Evolutionary conservation across 2,888 invertebrate species (phyloP).

Genomic region (Erebia ligea): DNA sequence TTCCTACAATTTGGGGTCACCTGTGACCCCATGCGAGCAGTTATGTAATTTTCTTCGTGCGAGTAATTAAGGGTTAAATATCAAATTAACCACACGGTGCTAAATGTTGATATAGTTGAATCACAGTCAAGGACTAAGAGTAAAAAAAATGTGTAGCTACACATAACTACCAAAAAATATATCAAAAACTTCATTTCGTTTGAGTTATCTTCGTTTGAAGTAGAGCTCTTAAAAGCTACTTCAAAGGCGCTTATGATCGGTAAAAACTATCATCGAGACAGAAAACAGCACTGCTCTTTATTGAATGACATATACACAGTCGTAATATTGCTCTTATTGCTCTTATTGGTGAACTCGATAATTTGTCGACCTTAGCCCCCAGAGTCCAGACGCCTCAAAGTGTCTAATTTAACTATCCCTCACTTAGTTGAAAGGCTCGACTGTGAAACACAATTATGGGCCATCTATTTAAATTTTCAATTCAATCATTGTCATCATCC

Average conservation of each 20-base stretch:
- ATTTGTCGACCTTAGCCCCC: not conserved
- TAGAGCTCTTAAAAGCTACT: no score
- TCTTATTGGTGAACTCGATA: not conserved
- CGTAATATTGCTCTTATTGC: not conserved
- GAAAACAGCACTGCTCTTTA: no score
- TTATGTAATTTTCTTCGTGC: no score
- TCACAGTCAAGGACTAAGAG: no score
- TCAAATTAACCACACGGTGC: no score
- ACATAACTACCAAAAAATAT: not conserved
- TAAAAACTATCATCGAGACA: not conserved
- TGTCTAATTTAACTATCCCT: not conserved
- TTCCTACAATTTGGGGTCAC: no score
- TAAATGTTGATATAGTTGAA: no score
- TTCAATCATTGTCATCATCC: not conserved
- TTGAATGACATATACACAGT: not conserved
- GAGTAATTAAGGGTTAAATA: no score
- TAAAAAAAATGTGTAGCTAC: not conserved
- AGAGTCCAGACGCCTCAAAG: not conserved
- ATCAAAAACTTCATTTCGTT: no score
- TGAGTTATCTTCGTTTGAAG: no score
- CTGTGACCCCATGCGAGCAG: no score
- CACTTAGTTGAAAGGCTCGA: not conserved
- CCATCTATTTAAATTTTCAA: not conserved
- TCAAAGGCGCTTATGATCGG: not conserved
- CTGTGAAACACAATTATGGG: not conserved